Base-by-base conservation (phyloP, 2,797 vertebrate species). In the Adelosebastes latens region DNA sequence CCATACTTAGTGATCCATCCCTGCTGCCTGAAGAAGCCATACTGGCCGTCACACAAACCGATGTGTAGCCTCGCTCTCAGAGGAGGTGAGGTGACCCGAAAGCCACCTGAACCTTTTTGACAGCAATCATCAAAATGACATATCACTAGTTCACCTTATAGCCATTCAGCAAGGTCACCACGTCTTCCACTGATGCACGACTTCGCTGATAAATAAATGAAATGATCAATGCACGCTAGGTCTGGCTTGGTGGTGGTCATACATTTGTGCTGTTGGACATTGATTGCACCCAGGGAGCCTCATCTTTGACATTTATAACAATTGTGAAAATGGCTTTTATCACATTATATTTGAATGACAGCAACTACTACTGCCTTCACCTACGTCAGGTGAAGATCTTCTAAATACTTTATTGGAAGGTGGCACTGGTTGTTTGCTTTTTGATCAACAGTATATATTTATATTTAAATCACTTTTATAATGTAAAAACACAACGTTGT, bases 1-100 rank as follows among this genome's bases (percentile, higher is more conserved):
- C 97, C 55, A 95, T 99, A 56, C 96, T 99, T 36, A 96, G 93
- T 0, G 96, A 99, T 79, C 98, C 99, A 0, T 91, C 95, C 0
- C 73, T 90, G 85, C 95, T 99, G 88, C 96, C 96, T 0, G 95
- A 98, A 72, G 97, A 99, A 95, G 98, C 97, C 0, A 88, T 89
- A 0, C 93, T 97, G 86, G 97, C 97, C 0, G 95, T 96, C 65
- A 72, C 78, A 13, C 94, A 93, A 61, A 75, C 90, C 4, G 94
- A 96, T 32, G 92, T 94, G 53, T 97, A 97, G 93, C 85, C 24
- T 34, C 6, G 32, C 36, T 49, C 55, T 63, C 62, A 32, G 66
- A 49, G 34, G 72, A 77, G 52, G n/a, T 25, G 58, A 66, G 42
- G 27, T 27, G 20, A 75, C 56, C 42, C 36, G 2, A 63, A 79